These are phyloP conservation scores for Drosophila auraria DNA, from an alignment of 1,140 invertebrate species.

Conservation along the genomic window DNA sequence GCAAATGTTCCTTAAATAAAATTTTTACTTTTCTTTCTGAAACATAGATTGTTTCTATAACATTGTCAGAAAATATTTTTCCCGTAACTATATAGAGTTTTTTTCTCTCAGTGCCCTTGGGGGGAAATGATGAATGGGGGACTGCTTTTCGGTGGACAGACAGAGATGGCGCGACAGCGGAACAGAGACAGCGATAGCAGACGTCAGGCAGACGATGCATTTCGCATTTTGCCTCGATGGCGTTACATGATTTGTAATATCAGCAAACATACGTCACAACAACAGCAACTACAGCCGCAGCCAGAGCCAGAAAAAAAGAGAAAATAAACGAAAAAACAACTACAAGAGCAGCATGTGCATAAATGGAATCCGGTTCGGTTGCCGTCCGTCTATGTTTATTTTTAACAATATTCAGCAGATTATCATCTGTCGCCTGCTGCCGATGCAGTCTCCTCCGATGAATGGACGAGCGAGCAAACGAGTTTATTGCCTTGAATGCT, in stretches of 20 bases:
- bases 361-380: slow-evolving; percentile 73
- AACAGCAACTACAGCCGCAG: slow-evolving; percentile 7
- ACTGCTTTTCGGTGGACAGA: slow-evolving; percentile 2
- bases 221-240: slow-evolving; percentile 51
- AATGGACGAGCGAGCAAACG: slow-evolving; percentile 51
- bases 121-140: slow-evolving; percentile 73
- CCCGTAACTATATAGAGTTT: too few species aligned
- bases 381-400: slow-evolving; percentile 61
- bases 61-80: too few species aligned
- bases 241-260: slow-evolving; percentile 82
- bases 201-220: slow-evolving; percentile 68
- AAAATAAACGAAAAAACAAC: background rate
- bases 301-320: background rate
- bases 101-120: slow-evolving; percentile 7
- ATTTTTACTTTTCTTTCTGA: background rate
- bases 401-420: slow-evolving; percentile 75
- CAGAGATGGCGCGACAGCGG: slow-evolving; percentile 22
- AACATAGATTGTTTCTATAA: background rate
- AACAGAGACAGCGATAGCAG: slow-evolving; percentile 44
- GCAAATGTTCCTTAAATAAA: too few species aligned
- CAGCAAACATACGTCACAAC: slow-evolving; percentile 67
- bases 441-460: slow-evolving; percentile 29
- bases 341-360: slow-evolving; percentile 34
- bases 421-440: slow-evolving; percentile 71
- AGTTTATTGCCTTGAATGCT: slow-evolving; percentile 67